phyloP scores from a whole-genome alignment of 2,113 vertebrate species.

The Ctenomys sociabilis region DNA sequence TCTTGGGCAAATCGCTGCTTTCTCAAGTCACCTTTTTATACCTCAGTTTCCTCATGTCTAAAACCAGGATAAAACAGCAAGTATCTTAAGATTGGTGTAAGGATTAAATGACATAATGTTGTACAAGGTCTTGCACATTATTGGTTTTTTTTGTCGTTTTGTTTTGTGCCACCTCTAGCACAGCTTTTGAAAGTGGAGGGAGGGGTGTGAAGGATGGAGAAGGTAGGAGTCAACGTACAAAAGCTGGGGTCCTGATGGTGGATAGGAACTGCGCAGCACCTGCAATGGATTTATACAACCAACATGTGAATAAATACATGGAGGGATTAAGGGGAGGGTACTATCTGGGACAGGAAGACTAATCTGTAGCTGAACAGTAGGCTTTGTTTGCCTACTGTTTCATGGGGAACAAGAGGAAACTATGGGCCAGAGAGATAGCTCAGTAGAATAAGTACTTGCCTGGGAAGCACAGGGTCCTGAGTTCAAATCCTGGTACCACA shows the following conservation, averaged over 20 bases:
- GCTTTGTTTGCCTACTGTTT: background rate
- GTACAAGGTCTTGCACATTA: background rate
- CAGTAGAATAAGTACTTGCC: too few species aligned
- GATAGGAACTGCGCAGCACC: background rate
- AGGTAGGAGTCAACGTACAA: background rate
- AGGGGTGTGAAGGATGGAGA: background rate
- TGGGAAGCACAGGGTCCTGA: too few species aligned
- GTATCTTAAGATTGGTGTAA: background rate
- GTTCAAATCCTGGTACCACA: too few species aligned
- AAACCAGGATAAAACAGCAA: constrained; percentile 16
- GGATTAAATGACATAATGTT: background rate
- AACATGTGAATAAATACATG: background rate
- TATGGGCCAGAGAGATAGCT: too few species aligned
- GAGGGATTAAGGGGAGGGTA: background rate
- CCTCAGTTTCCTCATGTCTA: background rate
- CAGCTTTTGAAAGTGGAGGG: background rate
- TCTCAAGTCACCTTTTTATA: background rate
- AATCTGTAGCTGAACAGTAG: background rate
- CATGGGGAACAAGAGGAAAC: background rate
- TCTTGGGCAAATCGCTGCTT: constrained; percentile 6
- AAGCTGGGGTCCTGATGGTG: background rate
- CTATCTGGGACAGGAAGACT: too few species aligned
- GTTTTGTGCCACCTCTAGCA: background rate
- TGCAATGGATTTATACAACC: background rate
- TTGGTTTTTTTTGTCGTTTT: background rate